phyloP scores from a whole-genome alignment of 2,797 vertebrate species.

The Todus mexicanus region DNA sequence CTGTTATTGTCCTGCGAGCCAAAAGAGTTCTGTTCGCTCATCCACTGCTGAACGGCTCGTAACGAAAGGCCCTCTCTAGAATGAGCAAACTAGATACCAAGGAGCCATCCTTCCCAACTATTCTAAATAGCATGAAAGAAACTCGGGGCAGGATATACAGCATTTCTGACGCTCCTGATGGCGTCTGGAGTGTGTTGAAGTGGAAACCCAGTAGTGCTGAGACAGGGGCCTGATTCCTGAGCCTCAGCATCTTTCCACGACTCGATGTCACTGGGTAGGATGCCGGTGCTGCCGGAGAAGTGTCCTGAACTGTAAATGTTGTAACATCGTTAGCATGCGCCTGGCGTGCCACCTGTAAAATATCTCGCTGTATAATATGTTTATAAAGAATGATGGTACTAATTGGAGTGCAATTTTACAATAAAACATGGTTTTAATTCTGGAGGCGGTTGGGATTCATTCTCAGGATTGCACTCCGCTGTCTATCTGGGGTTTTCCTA shows the following conservation, averaged over 20 bases:
- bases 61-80: not conserved
- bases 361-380: constrained; percentile 65
- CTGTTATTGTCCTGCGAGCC: too few species aligned
- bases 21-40: too few species aligned
- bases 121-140: not conserved
- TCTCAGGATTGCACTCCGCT: not conserved
- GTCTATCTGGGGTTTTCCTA: fast-evolving
- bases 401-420: constrained; percentile 34
- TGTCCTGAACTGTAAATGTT: constrained; percentile 66
- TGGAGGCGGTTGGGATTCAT: not conserved
- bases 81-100: not conserved
- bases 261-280: not conserved
- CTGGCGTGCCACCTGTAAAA: constrained; percentile 46
- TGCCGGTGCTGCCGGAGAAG: not conserved
- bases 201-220: not conserved
- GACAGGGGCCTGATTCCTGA: not conserved
- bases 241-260: not conserved
- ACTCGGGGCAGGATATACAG: not conserved
- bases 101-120: not conserved
- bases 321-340: constrained; percentile 22
- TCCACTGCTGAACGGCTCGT: not conserved
- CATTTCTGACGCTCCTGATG: not conserved
- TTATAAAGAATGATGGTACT: constrained; percentile 62
- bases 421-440: constrained; percentile 51
- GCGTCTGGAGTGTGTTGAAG: not conserved